A percentile compares a stretch with the other conserved stretches of the same genome.
Conservation (phyloP, 2,113 vertebrate genomes). For the Ophiodon elongatus region DNA sequence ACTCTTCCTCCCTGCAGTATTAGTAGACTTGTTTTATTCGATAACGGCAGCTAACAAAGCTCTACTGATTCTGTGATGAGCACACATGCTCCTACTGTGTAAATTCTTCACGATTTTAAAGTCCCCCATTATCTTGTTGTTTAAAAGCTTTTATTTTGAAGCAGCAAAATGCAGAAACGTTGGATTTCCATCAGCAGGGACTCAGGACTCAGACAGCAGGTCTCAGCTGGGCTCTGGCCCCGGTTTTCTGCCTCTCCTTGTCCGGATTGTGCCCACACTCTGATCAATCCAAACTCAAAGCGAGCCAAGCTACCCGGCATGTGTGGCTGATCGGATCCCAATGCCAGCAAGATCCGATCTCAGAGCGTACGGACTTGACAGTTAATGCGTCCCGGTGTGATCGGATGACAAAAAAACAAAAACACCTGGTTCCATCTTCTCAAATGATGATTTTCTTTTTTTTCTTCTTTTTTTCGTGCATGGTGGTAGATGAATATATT, state of each 20-base stretch:
- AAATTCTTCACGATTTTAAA: background rate
- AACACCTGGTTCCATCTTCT: background rate
- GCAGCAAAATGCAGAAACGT: background rate
- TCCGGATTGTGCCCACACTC: background rate
- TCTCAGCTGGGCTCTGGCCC: background rate
- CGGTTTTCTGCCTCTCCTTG: background rate
- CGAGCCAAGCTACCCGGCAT: background rate
- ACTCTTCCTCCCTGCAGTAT: background rate
- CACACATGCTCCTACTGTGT: background rate
- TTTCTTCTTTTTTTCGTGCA: too few species aligned
- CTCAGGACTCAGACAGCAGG: background rate
- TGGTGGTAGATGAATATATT: too few species aligned
- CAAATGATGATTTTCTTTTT: too few species aligned
- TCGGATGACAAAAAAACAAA: background rate
- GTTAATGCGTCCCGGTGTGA: too few species aligned
- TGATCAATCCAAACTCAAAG: background rate
- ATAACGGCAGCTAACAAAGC: background rate
- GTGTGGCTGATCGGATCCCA: background rate
- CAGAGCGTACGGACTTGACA: background rate
- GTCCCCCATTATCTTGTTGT: background rate
- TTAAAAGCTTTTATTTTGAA: background rate
- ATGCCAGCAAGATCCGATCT: background rate
- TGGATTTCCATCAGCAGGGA: background rate
- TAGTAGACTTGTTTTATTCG: background rate
- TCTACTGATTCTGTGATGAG: background rate